These are phyloP conservation scores for Ceramica pisi DNA, from an alignment of 2,888 invertebrate species.

Conservation along the genomic window DNA sequence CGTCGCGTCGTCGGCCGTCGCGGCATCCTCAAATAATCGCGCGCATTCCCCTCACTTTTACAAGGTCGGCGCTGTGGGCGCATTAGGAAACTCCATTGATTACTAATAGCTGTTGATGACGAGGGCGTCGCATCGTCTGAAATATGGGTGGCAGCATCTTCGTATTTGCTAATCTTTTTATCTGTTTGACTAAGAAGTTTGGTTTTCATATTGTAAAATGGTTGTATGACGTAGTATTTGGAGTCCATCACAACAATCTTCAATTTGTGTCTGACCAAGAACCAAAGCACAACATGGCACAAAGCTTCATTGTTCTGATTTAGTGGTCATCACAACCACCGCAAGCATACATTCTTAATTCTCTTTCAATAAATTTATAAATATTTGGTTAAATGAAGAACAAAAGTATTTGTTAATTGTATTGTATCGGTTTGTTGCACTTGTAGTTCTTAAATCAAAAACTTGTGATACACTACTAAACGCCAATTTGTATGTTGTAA, in stretches of 20 bases:
- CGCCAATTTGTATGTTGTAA: conserved; percentile 37
- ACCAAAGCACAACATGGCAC: not conserved
- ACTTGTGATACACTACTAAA: conserved; percentile 21
- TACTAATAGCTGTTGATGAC: conserved; percentile 47
- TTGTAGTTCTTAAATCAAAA: conserved; percentile 6
- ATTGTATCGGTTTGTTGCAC: conserved; percentile 14
- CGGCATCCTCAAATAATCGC: conserved; percentile 49
- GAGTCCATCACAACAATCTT: not conserved
- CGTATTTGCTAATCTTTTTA: conserved; percentile 16
- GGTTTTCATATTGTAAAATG: not conserved
- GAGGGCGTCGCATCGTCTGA: conserved; percentile 46
- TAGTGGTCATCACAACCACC: not conserved
- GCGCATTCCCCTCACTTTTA: conserved; percentile 60
- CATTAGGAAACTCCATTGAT: conserved; percentile 55
- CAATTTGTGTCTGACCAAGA: too few species aligned
- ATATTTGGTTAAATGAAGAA: not conserved
- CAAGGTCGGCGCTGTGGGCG: conserved; percentile 55
- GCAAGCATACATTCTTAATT: not conserved
- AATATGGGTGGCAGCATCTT: conserved; percentile 25
- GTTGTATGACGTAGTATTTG: not conserved
- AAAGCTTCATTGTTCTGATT: not conserved
- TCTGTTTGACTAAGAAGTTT: not conserved
- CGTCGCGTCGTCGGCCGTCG: conserved; percentile 35
- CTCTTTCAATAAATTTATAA: not conserved
- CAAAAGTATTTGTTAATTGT: conserved; percentile 10